phyloP scores from a whole-genome alignment of 2,113 vertebrate genomes.

The Sakesphorus luctuosus region DNA sequence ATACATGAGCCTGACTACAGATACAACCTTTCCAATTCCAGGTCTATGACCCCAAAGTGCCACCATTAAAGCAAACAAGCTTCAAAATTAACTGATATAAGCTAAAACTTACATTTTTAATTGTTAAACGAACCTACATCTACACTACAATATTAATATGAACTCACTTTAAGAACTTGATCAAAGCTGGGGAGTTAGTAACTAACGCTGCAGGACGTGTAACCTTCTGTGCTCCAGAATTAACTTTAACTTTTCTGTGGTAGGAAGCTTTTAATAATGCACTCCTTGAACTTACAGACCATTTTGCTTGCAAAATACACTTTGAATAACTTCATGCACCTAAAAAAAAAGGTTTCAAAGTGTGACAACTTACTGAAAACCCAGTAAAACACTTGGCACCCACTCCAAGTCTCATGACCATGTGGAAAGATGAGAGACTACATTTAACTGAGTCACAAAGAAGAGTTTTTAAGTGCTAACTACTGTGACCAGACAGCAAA shows the following conservation, averaged over 20 bases:
- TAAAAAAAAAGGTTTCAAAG: background rate
- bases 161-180: background rate
- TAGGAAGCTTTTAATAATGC: background rate
- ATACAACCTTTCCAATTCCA: background rate
- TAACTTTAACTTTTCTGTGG: background rate
- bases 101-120: background rate
- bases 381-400: background rate
- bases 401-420: background rate
- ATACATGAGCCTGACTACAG: background rate
- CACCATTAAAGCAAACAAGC: background rate
- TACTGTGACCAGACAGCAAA: background rate
- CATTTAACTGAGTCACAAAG: background rate
- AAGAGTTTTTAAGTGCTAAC: background rate
- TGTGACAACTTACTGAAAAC: background rate
- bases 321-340: background rate
- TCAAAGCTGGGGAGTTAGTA: background rate
- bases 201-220: fast-evolving
- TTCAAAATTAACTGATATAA: background rate
- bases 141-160: background rate
- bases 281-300: background rate
- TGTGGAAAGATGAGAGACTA: background rate
- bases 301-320: background rate
- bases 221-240: background rate
- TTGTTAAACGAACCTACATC: background rate
- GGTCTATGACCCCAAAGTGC: background rate